A percentile compares a stretch with the other conserved stretches of the same genome.
phyloP scores from a whole-genome alignment of 2,113 vertebrate species.

The Xenopus laevis region DNA sequence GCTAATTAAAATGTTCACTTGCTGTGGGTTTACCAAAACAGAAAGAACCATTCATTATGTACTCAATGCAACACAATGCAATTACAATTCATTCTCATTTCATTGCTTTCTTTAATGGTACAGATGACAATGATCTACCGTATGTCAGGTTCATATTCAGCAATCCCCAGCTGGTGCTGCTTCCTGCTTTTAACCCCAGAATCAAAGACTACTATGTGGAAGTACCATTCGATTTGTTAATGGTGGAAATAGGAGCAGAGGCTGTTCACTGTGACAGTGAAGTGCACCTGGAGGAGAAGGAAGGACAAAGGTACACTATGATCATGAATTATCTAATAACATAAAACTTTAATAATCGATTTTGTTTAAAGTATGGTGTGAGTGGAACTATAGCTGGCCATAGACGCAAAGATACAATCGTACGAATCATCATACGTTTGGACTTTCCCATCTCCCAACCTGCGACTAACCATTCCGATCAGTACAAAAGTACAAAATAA shows the following conservation, averaged over 20 bases:
- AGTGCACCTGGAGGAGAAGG: conserved; percentile 75
- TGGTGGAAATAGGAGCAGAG: conserved; percentile 74
- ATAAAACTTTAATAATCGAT: no score
- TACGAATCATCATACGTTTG: no score
- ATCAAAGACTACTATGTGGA: conserved; percentile 83
- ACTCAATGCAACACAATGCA: not conserved
- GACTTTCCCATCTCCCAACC: no score
- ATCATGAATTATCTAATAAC: not conserved
- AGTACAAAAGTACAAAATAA: no score
- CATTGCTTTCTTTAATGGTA: conserved; percentile 53
- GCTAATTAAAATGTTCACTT: not conserved
- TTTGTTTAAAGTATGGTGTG: no score
- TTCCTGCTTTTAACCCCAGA: conserved; percentile 76
- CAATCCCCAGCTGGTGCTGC: conserved; percentile 75
- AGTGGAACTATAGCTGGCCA: no score
- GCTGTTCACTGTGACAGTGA: conserved; percentile 67
- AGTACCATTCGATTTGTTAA: conserved; percentile 85
- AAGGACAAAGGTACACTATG: conserved; percentile 75
- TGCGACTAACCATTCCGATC: no score
- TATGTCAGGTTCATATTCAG: conserved; percentile 82
- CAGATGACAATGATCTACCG: conserved; percentile 74
- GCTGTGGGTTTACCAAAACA: not conserved
- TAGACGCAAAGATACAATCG: no score
- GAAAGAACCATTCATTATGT: not conserved
- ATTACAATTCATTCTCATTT: not conserved